phyloP scores from a whole-genome alignment of 1,140 invertebrate genomes.

The Pinna nobilis region DNA sequence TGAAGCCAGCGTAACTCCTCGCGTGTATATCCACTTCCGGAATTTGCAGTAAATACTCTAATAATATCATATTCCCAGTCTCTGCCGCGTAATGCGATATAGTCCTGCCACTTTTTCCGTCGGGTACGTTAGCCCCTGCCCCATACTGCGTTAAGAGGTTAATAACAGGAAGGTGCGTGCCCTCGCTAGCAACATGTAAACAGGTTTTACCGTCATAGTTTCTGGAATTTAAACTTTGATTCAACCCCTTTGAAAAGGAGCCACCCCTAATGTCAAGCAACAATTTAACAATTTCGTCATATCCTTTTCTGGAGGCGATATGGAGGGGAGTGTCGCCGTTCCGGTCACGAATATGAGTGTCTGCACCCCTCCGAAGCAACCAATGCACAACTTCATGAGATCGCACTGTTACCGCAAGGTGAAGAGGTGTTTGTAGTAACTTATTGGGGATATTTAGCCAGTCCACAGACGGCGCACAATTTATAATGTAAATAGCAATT shows the following conservation, averaged over 20 bases:
- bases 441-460: constrained; percentile 46
- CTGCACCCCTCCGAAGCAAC: constrained; percentile 70
- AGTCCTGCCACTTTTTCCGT: constrained; percentile 76
- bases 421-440: constrained; percentile 51
- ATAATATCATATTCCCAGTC: constrained; percentile 15
- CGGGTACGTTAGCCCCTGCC: constrained; percentile 96
- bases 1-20: constrained; percentile 29
- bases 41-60: constrained; percentile 20
- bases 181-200: constrained; percentile 94
- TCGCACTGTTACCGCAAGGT: constrained; percentile 44
- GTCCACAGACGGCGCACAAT: constrained; percentile 26
- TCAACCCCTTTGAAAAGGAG: not conserved
- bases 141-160: constrained; percentile 95
- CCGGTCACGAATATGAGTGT: constrained; percentile 52
- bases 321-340: constrained; percentile 61
- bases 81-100: constrained; percentile 43
- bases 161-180: constrained; percentile 97
- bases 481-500: constrained; percentile 24
- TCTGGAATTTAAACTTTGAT: constrained; percentile 28
- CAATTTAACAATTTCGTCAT: constrained; percentile 77
- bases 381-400: constrained; percentile 11
- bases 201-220: constrained; percentile 42
- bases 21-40: constrained; percentile 23
- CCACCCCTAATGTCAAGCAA: not conserved
- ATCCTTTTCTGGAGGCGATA: constrained; percentile 77